Percentiles rank a stretch among this genome's conserved stretches.
These are phyloP conservation scores for Halictus rubicundus DNA, from an alignment of 1,140 invertebrate genomes.

Conservation along the genomic window DNA sequence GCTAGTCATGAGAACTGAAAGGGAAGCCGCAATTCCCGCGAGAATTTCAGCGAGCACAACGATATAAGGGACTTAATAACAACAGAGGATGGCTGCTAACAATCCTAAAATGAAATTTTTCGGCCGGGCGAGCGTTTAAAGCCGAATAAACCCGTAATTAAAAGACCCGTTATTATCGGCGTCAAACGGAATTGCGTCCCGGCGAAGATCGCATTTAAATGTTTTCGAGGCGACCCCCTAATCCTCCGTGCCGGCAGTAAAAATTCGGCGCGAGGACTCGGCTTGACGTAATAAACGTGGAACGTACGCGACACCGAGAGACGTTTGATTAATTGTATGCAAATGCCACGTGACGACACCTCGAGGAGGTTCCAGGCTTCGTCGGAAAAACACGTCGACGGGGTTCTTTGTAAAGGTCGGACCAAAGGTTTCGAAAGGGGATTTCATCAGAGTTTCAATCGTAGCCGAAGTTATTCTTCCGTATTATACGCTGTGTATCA, in stretches of 20 bases:
- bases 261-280: conserved; percentile 17
- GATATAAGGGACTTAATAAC: neutral
- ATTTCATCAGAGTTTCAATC: conserved; percentile 16
- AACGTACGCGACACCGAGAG: neutral
- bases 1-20: neutral
- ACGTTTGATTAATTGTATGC: conserved; percentile 56
- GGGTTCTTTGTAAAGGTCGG: conserved; percentile 19
- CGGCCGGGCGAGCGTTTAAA: neutral
- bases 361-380: conserved; percentile 53
- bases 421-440: conserved; percentile 11
- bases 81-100: neutral
- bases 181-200: conserved; percentile 22
- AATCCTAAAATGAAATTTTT: conserved; percentile 36
- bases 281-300: neutral
- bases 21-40: neutral
- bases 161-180: conserved; percentile 16
- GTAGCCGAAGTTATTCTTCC: conserved; percentile 33
- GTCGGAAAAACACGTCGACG: conserved; percentile 17
- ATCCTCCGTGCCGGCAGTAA: conserved; percentile 3
- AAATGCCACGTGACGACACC: conserved; percentile 52
- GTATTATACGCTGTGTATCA: conserved; percentile 20
- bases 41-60: neutral
- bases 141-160: conserved; percentile 35
- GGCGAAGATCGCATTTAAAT: neutral
- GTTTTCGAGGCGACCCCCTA: neutral